These are phyloP conservation scores for Drosophila fungiperda DNA, from an alignment of 2,888 invertebrate species.

Conservation along the genomic window DNA sequence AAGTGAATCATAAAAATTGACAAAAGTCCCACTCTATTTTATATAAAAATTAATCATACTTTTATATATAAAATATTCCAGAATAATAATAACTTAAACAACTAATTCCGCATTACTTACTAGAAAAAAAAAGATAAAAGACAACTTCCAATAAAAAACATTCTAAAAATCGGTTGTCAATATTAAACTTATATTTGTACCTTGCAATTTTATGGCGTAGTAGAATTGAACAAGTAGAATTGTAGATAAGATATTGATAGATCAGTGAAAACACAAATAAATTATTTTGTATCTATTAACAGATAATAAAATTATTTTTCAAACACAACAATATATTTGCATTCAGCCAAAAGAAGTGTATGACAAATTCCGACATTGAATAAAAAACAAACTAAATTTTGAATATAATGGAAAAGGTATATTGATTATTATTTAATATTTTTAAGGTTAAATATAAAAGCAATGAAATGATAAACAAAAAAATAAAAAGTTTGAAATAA, in stretches of 20 bases:
- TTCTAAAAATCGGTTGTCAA: background rate
- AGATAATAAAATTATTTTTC: background rate
- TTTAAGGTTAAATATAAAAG: background rate
- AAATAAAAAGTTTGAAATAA: background rate
- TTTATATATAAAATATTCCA: background rate
- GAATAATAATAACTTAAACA: too few relatives aligned
- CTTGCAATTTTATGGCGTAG: constrained; percentile 24
- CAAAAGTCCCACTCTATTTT: background rate
- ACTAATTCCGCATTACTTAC: background rate
- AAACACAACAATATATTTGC: background rate
- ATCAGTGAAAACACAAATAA: background rate
- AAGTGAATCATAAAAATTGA: constrained; percentile 48
- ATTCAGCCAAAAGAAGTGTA: background rate
- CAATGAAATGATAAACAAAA: background rate
- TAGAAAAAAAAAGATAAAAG: background rate
- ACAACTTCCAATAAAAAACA: constrained; percentile 6
- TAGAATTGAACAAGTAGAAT: background rate
- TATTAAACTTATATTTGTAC: background rate
- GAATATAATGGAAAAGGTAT: background rate
- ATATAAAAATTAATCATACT: background rate
- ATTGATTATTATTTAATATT: background rate
- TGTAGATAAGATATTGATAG: constrained; percentile 26
- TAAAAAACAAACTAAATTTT: background rate
- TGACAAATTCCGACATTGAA: background rate
- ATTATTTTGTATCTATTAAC: background rate